Conservation (phyloP, 92 coral and sea anemone genomes). For the Muricea muricata region DNA sequence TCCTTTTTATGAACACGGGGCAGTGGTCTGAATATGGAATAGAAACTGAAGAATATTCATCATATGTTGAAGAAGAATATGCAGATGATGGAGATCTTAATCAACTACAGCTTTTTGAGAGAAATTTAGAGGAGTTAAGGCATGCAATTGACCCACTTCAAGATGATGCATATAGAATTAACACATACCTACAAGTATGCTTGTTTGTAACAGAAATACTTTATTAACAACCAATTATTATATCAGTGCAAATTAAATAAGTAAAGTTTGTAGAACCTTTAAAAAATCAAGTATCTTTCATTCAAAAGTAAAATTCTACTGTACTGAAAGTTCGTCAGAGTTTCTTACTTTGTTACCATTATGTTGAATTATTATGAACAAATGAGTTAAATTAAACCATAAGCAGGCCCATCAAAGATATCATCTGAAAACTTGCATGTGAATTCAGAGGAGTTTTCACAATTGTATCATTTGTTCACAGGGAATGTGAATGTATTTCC, state of each 20-base stretch:
- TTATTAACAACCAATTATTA: neutral
- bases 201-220: conserved; percentile 5
- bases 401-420: conserved; percentile 59
- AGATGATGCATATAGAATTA: conserved; percentile 18
- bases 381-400: conserved; percentile 26
- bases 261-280: neutral
- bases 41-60: conserved; percentile 19
- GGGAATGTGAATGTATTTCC: conserved; percentile 23
- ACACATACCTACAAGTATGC: conserved; percentile 7
- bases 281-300: too few relatives aligned
- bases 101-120: neutral
- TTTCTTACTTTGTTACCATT: too few relatives aligned
- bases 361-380: too few relatives aligned
- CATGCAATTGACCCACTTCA: conserved; percentile 1
- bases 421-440: conserved; percentile 54
- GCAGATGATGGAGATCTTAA: neutral
- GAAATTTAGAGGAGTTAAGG: neutral
- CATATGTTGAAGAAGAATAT: neutral
- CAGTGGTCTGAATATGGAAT: conserved; percentile 8
- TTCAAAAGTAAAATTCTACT: too few relatives aligned
- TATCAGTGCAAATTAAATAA: neutral
- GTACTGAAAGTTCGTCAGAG: too few relatives aligned
- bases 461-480: conserved; percentile 41
- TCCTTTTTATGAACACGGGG: neutral
- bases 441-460: conserved; percentile 17